These are phyloP conservation scores for Pygoscelis adeliae DNA, from an alignment of 2,113 vertebrate genomes.

Conservation along the genomic window DNA sequence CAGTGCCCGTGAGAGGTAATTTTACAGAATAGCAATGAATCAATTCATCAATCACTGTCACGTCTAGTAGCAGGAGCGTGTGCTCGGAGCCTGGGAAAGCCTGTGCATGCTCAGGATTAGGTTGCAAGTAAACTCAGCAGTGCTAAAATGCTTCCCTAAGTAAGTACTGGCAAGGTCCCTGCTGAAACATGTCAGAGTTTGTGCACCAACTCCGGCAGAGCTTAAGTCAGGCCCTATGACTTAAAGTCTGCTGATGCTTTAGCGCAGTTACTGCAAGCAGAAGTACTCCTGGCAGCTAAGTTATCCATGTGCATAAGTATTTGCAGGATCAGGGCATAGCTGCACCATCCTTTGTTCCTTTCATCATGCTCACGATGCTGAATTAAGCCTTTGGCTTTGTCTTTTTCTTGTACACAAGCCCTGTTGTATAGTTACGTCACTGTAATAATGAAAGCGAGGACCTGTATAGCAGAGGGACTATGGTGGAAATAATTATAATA, in stretches of 20 bases:
- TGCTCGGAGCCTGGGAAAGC: slow-evolving; percentile 45
- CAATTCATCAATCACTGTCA: slow-evolving; percentile 64
- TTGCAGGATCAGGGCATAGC: slow-evolving; percentile 63
- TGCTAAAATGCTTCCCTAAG: slow-evolving; percentile 58
- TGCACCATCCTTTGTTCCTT: slow-evolving; percentile 62
- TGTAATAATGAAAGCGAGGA: slow-evolving; percentile 33
- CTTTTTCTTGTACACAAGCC: slow-evolving; percentile 47
- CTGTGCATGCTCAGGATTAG: slow-evolving; percentile 68
- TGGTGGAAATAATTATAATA: slow-evolving; percentile 20
- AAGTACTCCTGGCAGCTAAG: slow-evolving; percentile 43
- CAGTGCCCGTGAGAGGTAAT: not conserved
- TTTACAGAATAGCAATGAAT: slow-evolving; percentile 40
- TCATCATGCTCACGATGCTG: slow-evolving; percentile 27
- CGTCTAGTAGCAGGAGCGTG: not conserved
- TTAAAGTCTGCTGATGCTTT: slow-evolving; percentile 46
- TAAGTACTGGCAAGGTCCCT: slow-evolving; percentile 42
- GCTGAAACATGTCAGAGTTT: slow-evolving; percentile 17
- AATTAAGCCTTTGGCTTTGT: slow-evolving; percentile 65
- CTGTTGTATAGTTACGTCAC: slow-evolving; percentile 33
- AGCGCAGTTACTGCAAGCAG: not conserved
- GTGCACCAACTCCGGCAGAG: not conserved
- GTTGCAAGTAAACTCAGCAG: slow-evolving; percentile 68
- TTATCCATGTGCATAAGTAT: slow-evolving; percentile 65
- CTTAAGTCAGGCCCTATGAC: slow-evolving; percentile 13
- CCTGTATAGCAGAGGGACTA: not conserved